Evolutionary conservation across 64 coral and sea anemone genomes (phyloP).

Genomic region (Montipora cactus): DNA sequence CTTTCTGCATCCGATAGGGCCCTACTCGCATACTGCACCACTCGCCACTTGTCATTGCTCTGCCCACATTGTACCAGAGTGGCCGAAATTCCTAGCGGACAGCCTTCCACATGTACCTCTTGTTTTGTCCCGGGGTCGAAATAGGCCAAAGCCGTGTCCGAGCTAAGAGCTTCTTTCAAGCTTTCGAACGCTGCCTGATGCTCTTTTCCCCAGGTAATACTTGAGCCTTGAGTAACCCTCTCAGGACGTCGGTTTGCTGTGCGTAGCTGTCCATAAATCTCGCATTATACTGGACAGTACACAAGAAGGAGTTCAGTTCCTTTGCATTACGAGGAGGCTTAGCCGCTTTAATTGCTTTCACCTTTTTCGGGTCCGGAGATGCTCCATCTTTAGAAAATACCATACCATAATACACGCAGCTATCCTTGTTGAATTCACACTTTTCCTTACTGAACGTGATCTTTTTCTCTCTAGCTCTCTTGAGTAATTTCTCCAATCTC

Average conservation of each 20-base stretch:
- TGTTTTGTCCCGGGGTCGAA: constrained; percentile 29
- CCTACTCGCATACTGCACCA: no score
- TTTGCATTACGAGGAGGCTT: constrained; percentile 20
- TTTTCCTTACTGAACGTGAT: no score
- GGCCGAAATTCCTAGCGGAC: constrained; percentile 11
- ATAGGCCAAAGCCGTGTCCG: not conserved
- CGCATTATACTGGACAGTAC: constrained; percentile 12
- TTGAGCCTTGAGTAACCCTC: not conserved
- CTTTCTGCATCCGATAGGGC: not conserved
- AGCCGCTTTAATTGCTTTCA: constrained; percentile 12
- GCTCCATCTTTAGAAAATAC: no score
- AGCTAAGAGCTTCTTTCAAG: not conserved
- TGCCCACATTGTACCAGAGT: not conserved
- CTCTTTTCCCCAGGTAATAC: not conserved
- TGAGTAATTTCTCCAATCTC: no score
- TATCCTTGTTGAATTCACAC: no score
- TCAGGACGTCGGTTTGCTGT: not conserved
- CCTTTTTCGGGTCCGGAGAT: no score
- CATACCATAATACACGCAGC: no score
- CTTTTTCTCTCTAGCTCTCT: no score
- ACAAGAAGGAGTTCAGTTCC: constrained; percentile 45
- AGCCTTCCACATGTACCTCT: constrained; percentile 39
- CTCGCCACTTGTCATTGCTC: not conserved
- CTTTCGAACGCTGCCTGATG: constrained; percentile 6
- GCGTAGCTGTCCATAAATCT: constrained; percentile 30